These are phyloP conservation scores for Drosophila quasianomalipes DNA, from an alignment of 2,888 invertebrate genomes.

Conservation along the genomic window DNA sequence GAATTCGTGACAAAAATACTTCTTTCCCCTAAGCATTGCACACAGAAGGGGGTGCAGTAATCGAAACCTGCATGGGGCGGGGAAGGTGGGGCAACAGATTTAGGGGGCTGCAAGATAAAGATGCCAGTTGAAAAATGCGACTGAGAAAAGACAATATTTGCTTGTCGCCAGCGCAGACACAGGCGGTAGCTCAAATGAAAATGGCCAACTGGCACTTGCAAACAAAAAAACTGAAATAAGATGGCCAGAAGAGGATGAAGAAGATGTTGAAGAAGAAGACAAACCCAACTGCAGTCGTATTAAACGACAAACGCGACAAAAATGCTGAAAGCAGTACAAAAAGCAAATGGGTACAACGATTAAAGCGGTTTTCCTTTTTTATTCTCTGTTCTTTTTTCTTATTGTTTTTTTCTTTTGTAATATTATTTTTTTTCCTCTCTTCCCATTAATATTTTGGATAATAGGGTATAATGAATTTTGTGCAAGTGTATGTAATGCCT, in stretches of 20 bases:
- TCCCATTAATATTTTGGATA: not conserved
- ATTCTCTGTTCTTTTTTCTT: not conserved
- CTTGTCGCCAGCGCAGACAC: constrained; percentile 58
- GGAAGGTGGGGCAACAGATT: not conserved
- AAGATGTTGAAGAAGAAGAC: constrained; percentile 9
- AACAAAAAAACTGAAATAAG: constrained; percentile 56
- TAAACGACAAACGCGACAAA: constrained; percentile 58
- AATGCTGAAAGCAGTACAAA: constrained; percentile 32
- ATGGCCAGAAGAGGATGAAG: constrained; percentile 30
- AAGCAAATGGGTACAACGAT: constrained; percentile 22
- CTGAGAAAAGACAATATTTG: constrained; percentile 75
- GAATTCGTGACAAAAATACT: constrained; percentile 79
- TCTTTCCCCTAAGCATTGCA: constrained; percentile 7
- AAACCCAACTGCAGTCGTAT: constrained; percentile 48
- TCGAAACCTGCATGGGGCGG: not conserved
- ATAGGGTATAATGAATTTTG: constrained; percentile 4
- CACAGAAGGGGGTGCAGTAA: constrained; percentile 24
- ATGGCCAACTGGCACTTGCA: constrained; percentile 48
- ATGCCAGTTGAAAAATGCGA: constrained; percentile 68
- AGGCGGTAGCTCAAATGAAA: constrained; percentile 59
- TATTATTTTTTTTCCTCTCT: not conserved
- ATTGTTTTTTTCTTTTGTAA: not conserved
- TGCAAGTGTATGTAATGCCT: constrained; percentile 1
- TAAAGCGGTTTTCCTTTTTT: constrained; percentile 12
- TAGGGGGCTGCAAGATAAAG: constrained; percentile 11